Base-by-base conservation (phyloP, 2,797 vertebrate species). In the Lophotriccus pileatus region DNA sequence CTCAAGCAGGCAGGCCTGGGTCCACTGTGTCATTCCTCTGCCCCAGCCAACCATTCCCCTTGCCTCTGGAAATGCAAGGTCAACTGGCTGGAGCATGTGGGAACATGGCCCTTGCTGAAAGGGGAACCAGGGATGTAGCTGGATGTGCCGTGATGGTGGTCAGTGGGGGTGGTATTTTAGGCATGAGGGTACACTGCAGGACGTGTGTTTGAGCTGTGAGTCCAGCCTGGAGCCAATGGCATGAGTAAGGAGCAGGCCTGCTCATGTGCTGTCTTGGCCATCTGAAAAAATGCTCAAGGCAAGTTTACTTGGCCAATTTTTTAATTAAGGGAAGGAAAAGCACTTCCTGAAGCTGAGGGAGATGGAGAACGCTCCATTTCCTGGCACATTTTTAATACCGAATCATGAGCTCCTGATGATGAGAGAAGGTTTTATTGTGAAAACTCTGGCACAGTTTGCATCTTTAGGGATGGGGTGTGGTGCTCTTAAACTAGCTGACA, bases 161-260 rank as follows among this genome's bases (percentile, higher is more conserved):
- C 1, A 3, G 32, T 53, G 52, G 8, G 21, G 28, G 18, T 22
- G 11, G 63, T 74, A 30, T n/a, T 59, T 67, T 49, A 34, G 30
- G 21, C 12, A 2, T 14, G 32, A 27, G 7, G 4, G 1, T 50
- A 21, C 7, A 1, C 9, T n/a, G 28, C 2, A 2, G 50, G 32
- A 1, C 7, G 0, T 6, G 12, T 23, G 34, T 67, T 28, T 19
- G 12, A 32, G 37, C 32, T n/a, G 0, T 56, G 34, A 23, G 25
- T 53, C 16, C 25, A 50, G 41, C 67, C 32, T 55, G 55, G 28
- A 59, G 28, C 24, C 66, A 50, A 0, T 5, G 27, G 22, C 19
- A 22, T 52, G 39, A 64, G 24, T 32, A 20, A 53, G 78, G 78
- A 76, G 9, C 44, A 55, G 41, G 52, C 8, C 9, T 58, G 21